Evolutionary conservation across 2,888 invertebrate species (phyloP).

Genomic region (Anticlea derivata): DNA sequence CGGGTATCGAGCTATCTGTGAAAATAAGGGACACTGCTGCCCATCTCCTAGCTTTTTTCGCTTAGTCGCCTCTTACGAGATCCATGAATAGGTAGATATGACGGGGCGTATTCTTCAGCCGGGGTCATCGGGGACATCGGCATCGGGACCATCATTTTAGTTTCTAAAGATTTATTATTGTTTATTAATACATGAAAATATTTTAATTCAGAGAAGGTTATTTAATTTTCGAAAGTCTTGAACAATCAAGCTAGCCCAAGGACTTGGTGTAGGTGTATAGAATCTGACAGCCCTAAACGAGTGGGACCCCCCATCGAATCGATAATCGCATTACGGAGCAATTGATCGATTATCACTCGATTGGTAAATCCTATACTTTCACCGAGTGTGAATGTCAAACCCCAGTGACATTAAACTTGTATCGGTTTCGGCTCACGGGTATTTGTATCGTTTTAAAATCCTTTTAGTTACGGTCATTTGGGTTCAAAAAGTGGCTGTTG

Average conservation of each 20-base stretch:
- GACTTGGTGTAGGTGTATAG: conserved; percentile 28
- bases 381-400: conserved; percentile 75
- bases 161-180: too few species aligned
- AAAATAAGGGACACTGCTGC: too few species aligned
- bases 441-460: conserved; percentile 62
- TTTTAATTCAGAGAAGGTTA: too few species aligned
- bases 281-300: conserved; percentile 30
- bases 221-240: neutral
- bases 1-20: too few species aligned
- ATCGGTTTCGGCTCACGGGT: conserved; percentile 45
- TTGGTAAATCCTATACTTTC: conserved; percentile 67
- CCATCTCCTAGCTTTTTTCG: too few species aligned
- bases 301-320: conserved; percentile 35
- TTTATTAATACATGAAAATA: too few species aligned
- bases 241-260: neutral
- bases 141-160: too few species aligned
- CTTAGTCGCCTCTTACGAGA: too few species aligned
- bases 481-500: conserved; percentile 38
- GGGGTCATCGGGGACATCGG: too few species aligned
- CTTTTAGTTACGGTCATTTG: conserved; percentile 64
- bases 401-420: conserved; percentile 62
- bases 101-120: too few species aligned
- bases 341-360: conserved; percentile 39
- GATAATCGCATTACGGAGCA: conserved; percentile 39
- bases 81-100: too few species aligned